phyloP scores from a whole-genome alignment of 2,113 vertebrate species.

The Solea solea region DNA sequence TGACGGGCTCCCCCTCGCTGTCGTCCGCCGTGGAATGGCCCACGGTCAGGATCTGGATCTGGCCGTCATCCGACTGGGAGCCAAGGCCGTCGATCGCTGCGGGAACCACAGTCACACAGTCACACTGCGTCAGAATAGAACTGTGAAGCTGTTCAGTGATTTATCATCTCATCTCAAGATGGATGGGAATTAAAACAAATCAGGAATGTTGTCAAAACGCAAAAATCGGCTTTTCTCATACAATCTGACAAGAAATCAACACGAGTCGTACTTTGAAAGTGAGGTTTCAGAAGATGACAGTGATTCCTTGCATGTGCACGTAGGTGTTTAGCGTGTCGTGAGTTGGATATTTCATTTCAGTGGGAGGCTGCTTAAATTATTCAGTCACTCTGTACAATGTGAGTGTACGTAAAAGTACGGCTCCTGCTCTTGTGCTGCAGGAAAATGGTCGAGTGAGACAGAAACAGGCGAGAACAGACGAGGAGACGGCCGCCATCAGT shows the following conservation, averaged over 20 bases:
- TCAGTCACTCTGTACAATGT: background rate
- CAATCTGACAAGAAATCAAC: too few relatives aligned
- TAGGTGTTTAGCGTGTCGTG: background rate
- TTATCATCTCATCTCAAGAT: background rate
- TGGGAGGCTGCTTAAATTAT: background rate
- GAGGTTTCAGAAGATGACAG: too few relatives aligned
- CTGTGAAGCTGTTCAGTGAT: background rate
- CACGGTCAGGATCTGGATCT: conserved; percentile 92
- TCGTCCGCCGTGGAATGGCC: conserved; percentile 84
- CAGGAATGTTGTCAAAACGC: too few relatives aligned
- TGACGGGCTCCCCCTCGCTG: conserved; percentile 84
- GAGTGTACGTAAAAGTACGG: too few relatives aligned
- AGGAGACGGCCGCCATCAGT: conserved; percentile 21
- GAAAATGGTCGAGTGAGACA: conserved; percentile 6
- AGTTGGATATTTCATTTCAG: background rate
- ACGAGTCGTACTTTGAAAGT: too few relatives aligned
- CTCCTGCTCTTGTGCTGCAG: background rate
- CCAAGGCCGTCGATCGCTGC: conserved; percentile 90
- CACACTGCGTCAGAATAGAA: conserved; percentile 19
- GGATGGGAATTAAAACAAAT: too few relatives aligned
- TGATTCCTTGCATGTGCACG: too few relatives aligned
- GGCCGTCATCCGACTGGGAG: conserved; percentile 87
- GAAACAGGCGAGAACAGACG: background rate
- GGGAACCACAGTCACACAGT: conserved; percentile 69
- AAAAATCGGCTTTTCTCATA: too few relatives aligned